A percentile compares a stretch with the other conserved stretches of the same genome.
These are phyloP conservation scores for Crypturellus tataupa DNA, from an alignment of 2,797 vertebrate genomes.

Conservation along the genomic window DNA sequence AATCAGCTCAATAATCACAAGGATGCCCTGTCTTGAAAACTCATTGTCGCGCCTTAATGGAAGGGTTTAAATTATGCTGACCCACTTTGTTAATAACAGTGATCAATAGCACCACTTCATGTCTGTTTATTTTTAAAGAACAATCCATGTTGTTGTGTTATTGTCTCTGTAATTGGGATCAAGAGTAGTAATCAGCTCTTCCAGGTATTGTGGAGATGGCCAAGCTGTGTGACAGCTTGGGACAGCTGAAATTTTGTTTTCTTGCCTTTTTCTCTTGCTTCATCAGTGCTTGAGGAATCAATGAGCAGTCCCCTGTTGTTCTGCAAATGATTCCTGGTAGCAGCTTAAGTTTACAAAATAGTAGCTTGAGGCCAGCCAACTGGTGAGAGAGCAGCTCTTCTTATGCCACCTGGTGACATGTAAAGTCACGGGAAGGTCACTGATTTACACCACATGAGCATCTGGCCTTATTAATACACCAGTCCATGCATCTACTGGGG, in stretches of 20 bases:
- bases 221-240: not conserved
- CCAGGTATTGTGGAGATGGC: not conserved
- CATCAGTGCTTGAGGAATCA: not conserved
- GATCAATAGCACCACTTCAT: slow-evolving; percentile 43
- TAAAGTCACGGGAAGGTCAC: not conserved
- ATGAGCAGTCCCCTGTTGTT: not conserved
- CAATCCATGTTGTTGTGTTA: not conserved
- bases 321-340: not conserved
- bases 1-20: slow-evolving; percentile 68
- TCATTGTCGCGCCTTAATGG: slow-evolving; percentile 44
- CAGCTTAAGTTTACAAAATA: not conserved
- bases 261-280: not conserved
- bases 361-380: not conserved
- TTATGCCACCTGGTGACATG: accelerated
- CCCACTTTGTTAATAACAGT: slow-evolving; percentile 34
- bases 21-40: slow-evolving; percentile 44
- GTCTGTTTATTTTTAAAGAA: slow-evolving; percentile 2
- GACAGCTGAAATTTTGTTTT: not conserved
- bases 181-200: not conserved
- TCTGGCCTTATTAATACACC: not conserved
- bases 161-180: not conserved
- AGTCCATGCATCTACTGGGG: not conserved
- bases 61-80: slow-evolving; percentile 54
- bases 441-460: not conserved
- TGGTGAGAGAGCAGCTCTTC: not conserved